Evolutionary conservation across 2,888 invertebrate genomes (phyloP), one percentile per base, ranked within the genome.

Genomic region (Lochmaea capreae): DNA sequence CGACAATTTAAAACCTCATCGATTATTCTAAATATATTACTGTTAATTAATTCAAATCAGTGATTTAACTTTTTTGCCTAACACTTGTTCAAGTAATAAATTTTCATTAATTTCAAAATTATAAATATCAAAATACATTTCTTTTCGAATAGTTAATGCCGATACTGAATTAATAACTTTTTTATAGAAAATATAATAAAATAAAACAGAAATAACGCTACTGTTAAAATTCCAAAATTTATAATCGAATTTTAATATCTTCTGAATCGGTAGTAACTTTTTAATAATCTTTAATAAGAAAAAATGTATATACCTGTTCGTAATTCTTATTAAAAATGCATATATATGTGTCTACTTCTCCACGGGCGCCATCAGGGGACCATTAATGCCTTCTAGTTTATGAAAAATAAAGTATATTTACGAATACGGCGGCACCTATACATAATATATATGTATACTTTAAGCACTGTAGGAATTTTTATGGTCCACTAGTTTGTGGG

Each of bases 321-420:
- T 39, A 69, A 62, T 59, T 62, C 59, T 46, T 22, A 52, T 62
- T 69, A 69, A 69, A 69, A 61, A 54, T 62, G 61, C 16, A 61
- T 49, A 61, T 68, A 26, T 46, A 26, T 49, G 68, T 68, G 69
- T 62, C 69, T 62, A 62, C 62, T 39, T 46, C 69, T 39, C 69
- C 52, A n/a, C 26, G 42, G 69, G 69, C 39, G 69, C 62, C 61
- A 62, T 69, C 69, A 62, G 18, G 62, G 10, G 22, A 26, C 52
- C 62, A 69, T 43, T 69, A 69, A 69, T 62, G 62, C 33, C 22
- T 52, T 39, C 33, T 49, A 52, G 16, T 62, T 61, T 62, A 61
- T 69, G 69, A 22, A 39, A 69, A 62, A 69, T 49, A 52, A 69
- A 52, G 5, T n/a, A 46, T 49, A 33, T 69, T 69, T 67, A 59